Percentiles rank a stretch among this genome's conserved stretches.
Evolutionary conservation across 2,797 vertebrate species (phyloP).

Genomic region (Pangasius larnaudii): DNA sequence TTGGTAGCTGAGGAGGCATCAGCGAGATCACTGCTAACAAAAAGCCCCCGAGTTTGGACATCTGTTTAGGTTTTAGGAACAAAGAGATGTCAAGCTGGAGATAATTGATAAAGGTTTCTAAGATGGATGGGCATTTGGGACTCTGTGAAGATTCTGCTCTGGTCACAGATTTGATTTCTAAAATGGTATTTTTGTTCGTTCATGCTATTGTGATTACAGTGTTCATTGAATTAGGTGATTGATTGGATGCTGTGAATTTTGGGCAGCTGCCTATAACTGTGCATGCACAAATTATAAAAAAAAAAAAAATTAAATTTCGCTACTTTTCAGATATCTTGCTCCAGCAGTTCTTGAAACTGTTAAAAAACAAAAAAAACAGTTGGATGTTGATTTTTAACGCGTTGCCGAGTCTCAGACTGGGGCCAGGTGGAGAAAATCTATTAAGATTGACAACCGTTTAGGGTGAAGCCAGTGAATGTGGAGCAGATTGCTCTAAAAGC

Average conservation of each 20-base stretch:
- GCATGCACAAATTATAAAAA: conserved; percentile 26
- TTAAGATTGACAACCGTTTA: conserved; percentile 62
- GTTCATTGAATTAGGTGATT: background rate
- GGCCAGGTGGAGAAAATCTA: conserved; percentile 62
- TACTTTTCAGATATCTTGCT: background rate
- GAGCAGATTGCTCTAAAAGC: conserved; percentile 53
- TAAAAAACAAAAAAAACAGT: conserved; percentile 6
- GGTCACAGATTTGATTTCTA: conserved; percentile 32
- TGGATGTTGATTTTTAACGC: conserved; percentile 57
- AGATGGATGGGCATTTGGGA: conserved; percentile 58
- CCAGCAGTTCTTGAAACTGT: background rate
- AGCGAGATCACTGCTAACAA: conserved; percentile 42
- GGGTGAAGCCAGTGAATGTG: conserved; percentile 53
- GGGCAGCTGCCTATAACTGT: background rate
- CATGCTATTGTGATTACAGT: background rate
- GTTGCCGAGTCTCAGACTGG: conserved; percentile 46
- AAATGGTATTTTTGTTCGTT: conserved; percentile 40
- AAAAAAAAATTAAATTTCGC: background rate
- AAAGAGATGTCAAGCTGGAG: conserved; percentile 64
- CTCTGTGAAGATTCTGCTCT: conserved; percentile 39
- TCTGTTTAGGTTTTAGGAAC: conserved; percentile 69
- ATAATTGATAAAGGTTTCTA: conserved; percentile 65
- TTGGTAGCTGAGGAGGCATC: conserved; percentile 58
- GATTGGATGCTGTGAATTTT: conserved; percentile 17
- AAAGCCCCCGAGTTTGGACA: conserved; percentile 61